Evolutionary conservation across 2,888 invertebrate genomes (phyloP), one percentile per base, ranked within the genome.

Genomic region (Fissipunctia ypsillon): DNA sequence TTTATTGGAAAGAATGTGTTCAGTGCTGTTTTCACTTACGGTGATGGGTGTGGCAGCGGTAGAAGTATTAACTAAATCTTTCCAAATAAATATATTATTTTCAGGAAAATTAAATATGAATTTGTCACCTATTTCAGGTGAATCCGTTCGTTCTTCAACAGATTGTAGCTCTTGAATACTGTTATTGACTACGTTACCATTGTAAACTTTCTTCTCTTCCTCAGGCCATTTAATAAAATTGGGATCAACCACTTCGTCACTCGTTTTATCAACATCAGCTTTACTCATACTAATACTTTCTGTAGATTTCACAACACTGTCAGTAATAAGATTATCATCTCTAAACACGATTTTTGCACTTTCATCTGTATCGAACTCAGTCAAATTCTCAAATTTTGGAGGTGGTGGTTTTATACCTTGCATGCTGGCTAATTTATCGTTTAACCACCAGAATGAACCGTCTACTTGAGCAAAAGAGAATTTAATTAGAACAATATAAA

Each of bases 371-470:
- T 94, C 95, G 35, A 92, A 92, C 72, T 93, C 92, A 76, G 88
- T 90, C 41, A 93, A 81, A 52, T 92, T 89, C 73, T 95, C 95
- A 78, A 93, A 92, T 78, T 85, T 87, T 0, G 94, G 94, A 9
- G 87, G 84, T 2, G 90, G 84, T 2, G 93, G 90, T 66, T 87
- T 86, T 7, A 88, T 83, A 9, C 90, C 88, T 57, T 90, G 88
- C 14, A 92, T 78, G 59, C 90, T 87, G 22, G 91, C 85, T 41
- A 95, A 78, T 80, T 94, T 92, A 48, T 93, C 88, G 73, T 94
- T 92, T 25, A 95, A 78, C 95, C 95, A 95, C 96, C 95, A 95
- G 86, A 96, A 96, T 82, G 94, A 93, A 50, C 95, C 95, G 69
- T 93, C 92, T 35, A 94, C 73, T 89, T 96, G 96, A 54, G 92